phyloP scores from a whole-genome alignment of 2,797 vertebrate species.

The Anguilla marmorata region DNA sequence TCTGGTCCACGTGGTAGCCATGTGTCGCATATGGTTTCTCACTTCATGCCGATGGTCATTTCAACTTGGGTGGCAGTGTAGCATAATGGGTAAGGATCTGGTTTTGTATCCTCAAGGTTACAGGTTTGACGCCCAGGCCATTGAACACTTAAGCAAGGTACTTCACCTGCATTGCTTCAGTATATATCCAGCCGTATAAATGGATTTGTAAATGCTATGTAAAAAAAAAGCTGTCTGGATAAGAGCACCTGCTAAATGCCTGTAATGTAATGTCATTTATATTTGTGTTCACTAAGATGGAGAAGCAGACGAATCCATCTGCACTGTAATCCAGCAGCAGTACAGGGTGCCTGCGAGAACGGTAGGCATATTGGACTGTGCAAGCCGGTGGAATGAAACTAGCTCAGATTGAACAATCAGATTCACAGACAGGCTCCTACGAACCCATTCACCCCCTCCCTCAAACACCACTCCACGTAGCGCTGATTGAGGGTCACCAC shows the following conservation, averaged over 20 bases:
- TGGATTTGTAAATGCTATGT: too few species aligned
- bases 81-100: too few species aligned
- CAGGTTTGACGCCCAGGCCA: too few species aligned
- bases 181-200: too few species aligned
- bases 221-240: too few species aligned
- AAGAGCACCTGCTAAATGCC: too few species aligned
- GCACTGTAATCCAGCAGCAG: neutral
- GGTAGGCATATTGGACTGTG: neutral
- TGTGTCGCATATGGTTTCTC: too few species aligned
- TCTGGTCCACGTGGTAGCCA: neutral
- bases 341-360: neutral
- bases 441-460: conserved; percentile 35
- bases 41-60: neutral
- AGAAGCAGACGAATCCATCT: neutral
- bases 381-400: neutral
- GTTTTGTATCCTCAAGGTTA: too few species aligned
- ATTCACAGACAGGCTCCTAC: conserved; percentile 37
- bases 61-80: too few species aligned
- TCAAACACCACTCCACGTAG: neutral
- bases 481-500: conserved; percentile 23
- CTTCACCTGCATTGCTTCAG: too few species aligned
- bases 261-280: too few species aligned
- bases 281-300: neutral
- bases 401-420: conserved; percentile 8
- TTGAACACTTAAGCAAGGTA: too few species aligned